Evolutionary conservation across 2,888 invertebrate species (phyloP).

Genomic region (Chrysopilus asiliformis): DNA sequence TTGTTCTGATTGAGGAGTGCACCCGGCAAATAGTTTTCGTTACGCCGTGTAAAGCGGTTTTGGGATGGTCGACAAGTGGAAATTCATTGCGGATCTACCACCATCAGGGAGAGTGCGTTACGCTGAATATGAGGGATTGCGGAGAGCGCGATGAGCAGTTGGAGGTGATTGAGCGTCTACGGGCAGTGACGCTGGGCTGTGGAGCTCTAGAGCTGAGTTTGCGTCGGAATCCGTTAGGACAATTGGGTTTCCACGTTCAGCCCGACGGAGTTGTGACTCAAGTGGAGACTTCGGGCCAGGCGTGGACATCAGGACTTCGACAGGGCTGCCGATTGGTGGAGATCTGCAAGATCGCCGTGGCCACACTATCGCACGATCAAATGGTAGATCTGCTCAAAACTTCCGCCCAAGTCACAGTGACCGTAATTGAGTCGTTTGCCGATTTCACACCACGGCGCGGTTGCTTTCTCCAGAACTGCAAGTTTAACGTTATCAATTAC

Average conservation of each 20-base stretch:
- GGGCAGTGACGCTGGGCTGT: conserved; percentile 64
- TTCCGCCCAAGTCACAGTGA: conserved; percentile 72
- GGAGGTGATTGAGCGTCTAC: conserved; percentile 68
- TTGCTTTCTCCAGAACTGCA: conserved; percentile 49
- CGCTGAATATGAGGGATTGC: conserved; percentile 59
- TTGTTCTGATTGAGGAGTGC: conserved; percentile 75
- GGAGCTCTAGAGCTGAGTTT: conserved; percentile 68
- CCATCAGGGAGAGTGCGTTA: conserved; percentile 87
- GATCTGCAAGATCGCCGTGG: conserved; percentile 79
- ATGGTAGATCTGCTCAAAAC: conserved; percentile 87
- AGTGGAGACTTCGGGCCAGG: conserved; percentile 28
- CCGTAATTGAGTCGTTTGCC: conserved; percentile 57
- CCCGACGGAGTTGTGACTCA: conserved; percentile 89
- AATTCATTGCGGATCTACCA: conserved; percentile 69
- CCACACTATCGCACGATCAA: conserved; percentile 79
- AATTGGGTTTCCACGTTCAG: conserved; percentile 82
- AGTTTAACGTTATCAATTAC: conserved; percentile 44
- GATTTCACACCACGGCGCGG: conserved; percentile 58
- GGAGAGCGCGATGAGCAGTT: conserved; percentile 54
- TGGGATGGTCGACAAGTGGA: conserved; percentile 44
- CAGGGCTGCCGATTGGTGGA: conserved; percentile 85
- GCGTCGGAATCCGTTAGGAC: conserved; percentile 66
- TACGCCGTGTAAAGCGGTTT: conserved; percentile 66
- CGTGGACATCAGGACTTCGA: conserved; percentile 65
- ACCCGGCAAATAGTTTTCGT: conserved; percentile 75